Evolutionary conservation across 2,797 vertebrate genomes (phyloP), one percentile per base, ranked within the genome.

Genomic region (Crypturellus tataupa): DNA sequence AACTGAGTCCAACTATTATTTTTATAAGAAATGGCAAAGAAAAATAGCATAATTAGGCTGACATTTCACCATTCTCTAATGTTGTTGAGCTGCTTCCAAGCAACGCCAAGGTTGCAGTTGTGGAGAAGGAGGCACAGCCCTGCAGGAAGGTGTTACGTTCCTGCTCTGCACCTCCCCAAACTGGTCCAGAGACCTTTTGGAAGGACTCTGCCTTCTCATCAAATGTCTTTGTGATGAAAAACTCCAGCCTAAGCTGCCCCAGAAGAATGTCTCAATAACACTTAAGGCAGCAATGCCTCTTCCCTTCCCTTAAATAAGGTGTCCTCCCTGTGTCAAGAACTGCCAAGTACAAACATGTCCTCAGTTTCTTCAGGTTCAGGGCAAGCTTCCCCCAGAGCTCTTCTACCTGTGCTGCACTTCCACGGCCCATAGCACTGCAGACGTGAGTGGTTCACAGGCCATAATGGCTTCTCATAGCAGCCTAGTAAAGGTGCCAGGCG

Each of bases 11-110:
- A 90, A 87, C 37, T 62, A n/a, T 17, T 85, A 77, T 49, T 93
- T 94, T 94, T 90, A 1, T n/a, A 91, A 93, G 72, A 95, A 91
- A 95, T 76, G 35, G 49, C 68, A 76, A 80, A 95, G 93, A 94
- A 95, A 95, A 95, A 75, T 35, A 87, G 73, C 56, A 55, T 49
- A 93, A 96, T 93, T 85, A 93, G 35, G 55, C 56, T 78, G 56
- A 49, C 85, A 39, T 78, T 93, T 93, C 88, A 87, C 35, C 27
- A 23, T 21, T 63, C 70, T 89, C 77, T 35, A 90, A 40, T n/a
- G 72, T 39, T 72, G 71, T n/a, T 73, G 29, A 92, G 80, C 62
- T 58, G 55, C 39, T 93, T 89, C 72, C 51, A 85, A 89, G 56
- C 55, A 85, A 76, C 1, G 0, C 46, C 49, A 77, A 65, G 8